These are phyloP conservation scores for Gymnothorax reevesii DNA, from an alignment of 2,797 vertebrate genomes.

Conservation along the genomic window DNA sequence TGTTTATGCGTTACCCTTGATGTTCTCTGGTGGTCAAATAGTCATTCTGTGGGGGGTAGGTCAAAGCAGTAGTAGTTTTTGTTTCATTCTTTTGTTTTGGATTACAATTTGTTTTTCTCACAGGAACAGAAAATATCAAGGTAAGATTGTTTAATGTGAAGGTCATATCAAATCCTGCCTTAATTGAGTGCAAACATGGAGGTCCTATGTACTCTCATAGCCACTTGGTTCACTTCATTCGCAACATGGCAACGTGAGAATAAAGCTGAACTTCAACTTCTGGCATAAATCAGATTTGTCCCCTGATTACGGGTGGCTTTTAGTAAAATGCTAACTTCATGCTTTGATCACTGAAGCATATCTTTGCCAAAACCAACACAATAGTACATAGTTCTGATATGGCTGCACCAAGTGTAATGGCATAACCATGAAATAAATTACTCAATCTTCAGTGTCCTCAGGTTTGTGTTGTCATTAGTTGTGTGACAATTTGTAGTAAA, in stretches of 20 bases:
- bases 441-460: not conserved
- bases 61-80: slow-evolving; percentile 1
- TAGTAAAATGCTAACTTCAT: not conserved
- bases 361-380: not conserved
- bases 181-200: slow-evolving; percentile 4
- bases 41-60: not conserved
- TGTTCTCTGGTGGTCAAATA: not conserved
- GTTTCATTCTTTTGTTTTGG: slow-evolving; percentile 4
- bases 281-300: not conserved
- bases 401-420: slow-evolving; percentile 8
- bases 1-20: not conserved
- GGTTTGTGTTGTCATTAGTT: slow-evolving; percentile 9
- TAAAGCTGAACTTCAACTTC: not conserved
- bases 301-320: not conserved
- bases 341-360: not conserved
- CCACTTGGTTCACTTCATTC: not conserved
- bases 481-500: not conserved
- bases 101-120: slow-evolving; percentile 15
- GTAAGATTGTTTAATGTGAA: slow-evolving; percentile 62
- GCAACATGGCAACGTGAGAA: not conserved
- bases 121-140: slow-evolving; percentile 71
- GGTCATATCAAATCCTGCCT: not conserved
- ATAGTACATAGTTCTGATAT: slow-evolving; percentile 16
- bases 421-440: slow-evolving; percentile 2
- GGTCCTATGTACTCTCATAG: not conserved